These are phyloP conservation scores for Moxostoma hubbsi DNA, from an alignment of 2,797 vertebrate species.

Conservation along the genomic window DNA sequence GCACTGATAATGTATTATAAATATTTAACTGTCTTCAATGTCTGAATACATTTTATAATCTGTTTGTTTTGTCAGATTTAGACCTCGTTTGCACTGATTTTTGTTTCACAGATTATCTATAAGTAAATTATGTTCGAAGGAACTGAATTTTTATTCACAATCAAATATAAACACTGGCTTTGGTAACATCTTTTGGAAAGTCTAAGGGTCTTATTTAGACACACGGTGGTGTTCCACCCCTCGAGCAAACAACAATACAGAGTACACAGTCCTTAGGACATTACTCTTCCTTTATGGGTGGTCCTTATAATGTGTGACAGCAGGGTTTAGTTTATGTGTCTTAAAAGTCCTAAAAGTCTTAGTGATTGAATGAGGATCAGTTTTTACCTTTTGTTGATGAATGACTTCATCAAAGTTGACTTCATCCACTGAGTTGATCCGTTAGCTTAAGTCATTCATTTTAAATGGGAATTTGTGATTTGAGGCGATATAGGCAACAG, in stretches of 20 bases:
- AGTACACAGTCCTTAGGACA: not conserved
- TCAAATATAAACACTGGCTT: not conserved
- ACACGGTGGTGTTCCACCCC: conserved; percentile 53
- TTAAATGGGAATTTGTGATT: not conserved
- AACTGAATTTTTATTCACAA: not conserved
- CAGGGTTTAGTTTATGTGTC: conserved; percentile 8
- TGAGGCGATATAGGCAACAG: too few species aligned
- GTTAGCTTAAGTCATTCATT: not conserved
- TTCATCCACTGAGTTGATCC: not conserved
- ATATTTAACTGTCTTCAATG: not conserved
- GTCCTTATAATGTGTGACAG: conserved; percentile 5
- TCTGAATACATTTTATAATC: not conserved
- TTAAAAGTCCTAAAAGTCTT: not conserved
- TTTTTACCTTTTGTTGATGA: too few species aligned
- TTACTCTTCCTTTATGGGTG: conserved; percentile 20
- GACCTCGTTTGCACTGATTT: not conserved
- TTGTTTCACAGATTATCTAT: not conserved
- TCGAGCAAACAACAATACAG: conserved; percentile 53
- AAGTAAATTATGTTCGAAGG: not conserved
- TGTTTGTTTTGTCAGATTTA: not conserved
- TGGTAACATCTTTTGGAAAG: conserved; percentile 44
- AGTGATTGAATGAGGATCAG: not conserved
- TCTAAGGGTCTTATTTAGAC: conserved; percentile 41
- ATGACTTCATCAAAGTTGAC: not conserved
- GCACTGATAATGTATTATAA: not conserved